phyloP scores from a whole-genome alignment of 1,140 invertebrate genomes.

The Goniozus legneri region DNA sequence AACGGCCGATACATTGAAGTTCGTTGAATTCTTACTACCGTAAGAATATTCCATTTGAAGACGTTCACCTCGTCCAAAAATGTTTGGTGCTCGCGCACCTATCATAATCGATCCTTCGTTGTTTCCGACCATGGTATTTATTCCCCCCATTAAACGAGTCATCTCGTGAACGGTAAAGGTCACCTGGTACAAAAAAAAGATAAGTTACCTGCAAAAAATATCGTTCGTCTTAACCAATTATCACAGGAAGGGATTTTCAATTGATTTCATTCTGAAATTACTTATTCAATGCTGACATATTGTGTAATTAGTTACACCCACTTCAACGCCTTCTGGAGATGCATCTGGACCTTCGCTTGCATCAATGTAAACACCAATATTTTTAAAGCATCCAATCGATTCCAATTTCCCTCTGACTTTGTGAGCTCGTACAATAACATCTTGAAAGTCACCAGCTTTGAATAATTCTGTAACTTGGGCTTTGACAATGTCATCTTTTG shows the following conservation, averaged over 20 bases:
- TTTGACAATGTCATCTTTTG: slow-evolving; percentile 80
- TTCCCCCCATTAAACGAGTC: slow-evolving; percentile 69
- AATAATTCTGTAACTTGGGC: slow-evolving; percentile 71
- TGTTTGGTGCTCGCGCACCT: slow-evolving; percentile 70
- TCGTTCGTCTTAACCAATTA: too few species aligned
- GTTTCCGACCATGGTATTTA: slow-evolving; percentile 79
- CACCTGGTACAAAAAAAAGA: slow-evolving; percentile 66
- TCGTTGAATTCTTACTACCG: slow-evolving; percentile 68
- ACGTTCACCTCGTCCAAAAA: slow-evolving; percentile 77
- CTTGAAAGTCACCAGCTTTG: slow-evolving; percentile 63
- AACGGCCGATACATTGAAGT: slow-evolving; percentile 67
- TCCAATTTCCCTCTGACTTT: slow-evolving; percentile 69
- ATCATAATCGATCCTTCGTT: slow-evolving; percentile 80
- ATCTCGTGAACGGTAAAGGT: slow-evolving; percentile 79
- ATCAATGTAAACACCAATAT: slow-evolving; percentile 77
- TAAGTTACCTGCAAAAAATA: too few species aligned
- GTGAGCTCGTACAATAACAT: slow-evolving; percentile 61
- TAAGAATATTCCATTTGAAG: slow-evolving; percentile 73
- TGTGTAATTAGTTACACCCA: slow-evolving; percentile 42
- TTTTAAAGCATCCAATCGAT: slow-evolving; percentile 77
- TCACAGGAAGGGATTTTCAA: slow-evolving; percentile 1
- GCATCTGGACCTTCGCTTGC: slow-evolving; percentile 70
- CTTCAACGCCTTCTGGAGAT: slow-evolving; percentile 75
- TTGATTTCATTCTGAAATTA: slow-evolving; percentile 19
- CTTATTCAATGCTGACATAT: slow-evolving; percentile 30